A percentile compares a stretch with the other conserved stretches of the same genome.
Conservation (phyloP, 2,797 vertebrate genomes). For the Catostomus latipinnis region DNA sequence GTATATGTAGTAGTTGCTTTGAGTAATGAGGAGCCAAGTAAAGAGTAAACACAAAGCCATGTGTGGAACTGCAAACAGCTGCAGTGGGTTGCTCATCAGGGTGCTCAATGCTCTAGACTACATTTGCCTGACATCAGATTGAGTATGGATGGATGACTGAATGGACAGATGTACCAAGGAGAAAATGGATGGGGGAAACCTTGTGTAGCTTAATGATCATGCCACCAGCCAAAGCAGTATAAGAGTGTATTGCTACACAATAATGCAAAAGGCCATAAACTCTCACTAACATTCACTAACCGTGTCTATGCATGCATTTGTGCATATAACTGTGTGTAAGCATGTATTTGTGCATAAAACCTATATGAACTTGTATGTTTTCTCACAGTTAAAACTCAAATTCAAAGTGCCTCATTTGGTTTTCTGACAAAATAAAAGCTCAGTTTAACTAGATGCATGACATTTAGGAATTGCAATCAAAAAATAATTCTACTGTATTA, state of each 20-base stretch:
- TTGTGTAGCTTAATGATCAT: neutral
- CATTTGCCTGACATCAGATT: constrained; percentile 48
- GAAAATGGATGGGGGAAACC: neutral
- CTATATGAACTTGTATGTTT: no score
- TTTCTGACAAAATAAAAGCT: no score
- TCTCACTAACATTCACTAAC: neutral
- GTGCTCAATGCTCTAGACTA: constrained; percentile 49
- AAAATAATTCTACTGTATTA: no score
- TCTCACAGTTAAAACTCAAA: no score
- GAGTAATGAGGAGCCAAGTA: constrained; percentile 40
- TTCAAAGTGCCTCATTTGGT: no score
- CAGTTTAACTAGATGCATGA: no score
- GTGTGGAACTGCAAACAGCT: constrained; percentile 46
- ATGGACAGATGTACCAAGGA: constrained; percentile 15
- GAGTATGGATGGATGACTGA: constrained; percentile 35
- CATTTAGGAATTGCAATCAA: no score
- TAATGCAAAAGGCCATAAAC: constrained; percentile 8
- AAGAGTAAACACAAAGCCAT: constrained; percentile 41
- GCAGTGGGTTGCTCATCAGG: constrained; percentile 47
- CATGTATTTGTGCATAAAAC: no score
- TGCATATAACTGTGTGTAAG: no score
- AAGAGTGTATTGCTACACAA: constrained; percentile 3
- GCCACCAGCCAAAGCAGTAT: no score
- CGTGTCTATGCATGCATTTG: no score
- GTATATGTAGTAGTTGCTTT: constrained; percentile 12